These are phyloP conservation scores for Acutogordius australiensis DNA, from an alignment of 2,888 invertebrate species.

Conservation along the genomic window DNA sequence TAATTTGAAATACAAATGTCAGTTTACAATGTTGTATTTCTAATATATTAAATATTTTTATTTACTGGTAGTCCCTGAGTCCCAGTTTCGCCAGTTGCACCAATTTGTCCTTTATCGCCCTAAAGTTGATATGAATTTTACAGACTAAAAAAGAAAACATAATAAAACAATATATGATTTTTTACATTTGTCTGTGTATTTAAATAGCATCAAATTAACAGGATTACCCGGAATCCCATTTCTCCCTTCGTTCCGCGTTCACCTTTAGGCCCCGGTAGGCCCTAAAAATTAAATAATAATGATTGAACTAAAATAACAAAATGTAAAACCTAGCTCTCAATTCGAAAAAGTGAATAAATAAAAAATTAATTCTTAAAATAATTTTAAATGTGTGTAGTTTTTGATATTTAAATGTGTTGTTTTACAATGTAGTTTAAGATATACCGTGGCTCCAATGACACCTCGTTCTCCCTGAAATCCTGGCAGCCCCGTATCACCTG, in stretches of 20 bases:
- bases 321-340: too few species aligned
- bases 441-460: conserved; percentile 12
- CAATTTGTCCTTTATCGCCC: conserved; percentile 8
- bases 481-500: conserved; percentile 13
- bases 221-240: conserved; percentile 13
- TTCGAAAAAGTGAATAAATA: too few species aligned
- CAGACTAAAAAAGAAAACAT: not conserved
- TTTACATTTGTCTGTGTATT: not conserved
- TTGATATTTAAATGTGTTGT: too few species aligned
- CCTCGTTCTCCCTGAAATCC: conserved; percentile 14
- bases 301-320: too few species aligned
- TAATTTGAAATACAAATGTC: too few species aligned
- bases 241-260: conserved; percentile 5
- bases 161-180: not conserved
- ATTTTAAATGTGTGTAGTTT: too few species aligned
- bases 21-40: too few species aligned
- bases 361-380: too few species aligned
- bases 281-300: not conserved
- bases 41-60: too few species aligned
- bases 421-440: too few species aligned
- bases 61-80: not conserved
- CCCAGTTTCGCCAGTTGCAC: not conserved
- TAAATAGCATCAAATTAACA: not conserved
- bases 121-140: not conserved
- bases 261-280: not conserved